Conservation (phyloP, 1,140 invertebrate genomes). For the Formica selysi region DNA sequence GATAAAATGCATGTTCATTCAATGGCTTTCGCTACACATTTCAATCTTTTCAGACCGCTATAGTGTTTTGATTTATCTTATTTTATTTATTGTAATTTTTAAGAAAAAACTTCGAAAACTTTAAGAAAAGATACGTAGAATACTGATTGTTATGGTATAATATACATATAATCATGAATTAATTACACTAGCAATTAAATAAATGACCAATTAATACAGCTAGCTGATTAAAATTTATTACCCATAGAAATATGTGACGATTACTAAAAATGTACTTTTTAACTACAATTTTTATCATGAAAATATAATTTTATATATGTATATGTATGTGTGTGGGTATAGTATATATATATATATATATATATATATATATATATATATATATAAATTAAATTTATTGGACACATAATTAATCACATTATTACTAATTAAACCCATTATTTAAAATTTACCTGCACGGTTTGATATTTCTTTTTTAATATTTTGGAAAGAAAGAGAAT, state of each 20-base stretch:
- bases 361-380: too few relatives aligned
- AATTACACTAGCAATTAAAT: background rate
- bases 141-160: background rate
- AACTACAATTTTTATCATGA: background rate
- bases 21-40: constrained; percentile 39
- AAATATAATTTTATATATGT: background rate
- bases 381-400: background rate
- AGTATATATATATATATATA: too few relatives aligned
- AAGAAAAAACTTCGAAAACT: background rate
- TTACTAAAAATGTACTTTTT: background rate
- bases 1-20: background rate
- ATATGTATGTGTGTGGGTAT: too few relatives aligned
- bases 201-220: too few relatives aligned
- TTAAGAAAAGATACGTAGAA: background rate
- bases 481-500: background rate
- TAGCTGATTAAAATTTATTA: too few relatives aligned
- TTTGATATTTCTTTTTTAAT: too few relatives aligned
- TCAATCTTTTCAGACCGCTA: constrained; percentile 27
- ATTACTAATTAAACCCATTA: background rate
- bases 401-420: background rate
- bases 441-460: too few relatives aligned
- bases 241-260: too few relatives aligned
- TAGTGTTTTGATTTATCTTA: background rate
- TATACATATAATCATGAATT: background rate
- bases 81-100: background rate